Percentiles rank a stretch among this genome's conserved stretches.
phyloP scores from a whole-genome alignment of 2,888 invertebrate genomes.

The Zele albiditarsus region DNA sequence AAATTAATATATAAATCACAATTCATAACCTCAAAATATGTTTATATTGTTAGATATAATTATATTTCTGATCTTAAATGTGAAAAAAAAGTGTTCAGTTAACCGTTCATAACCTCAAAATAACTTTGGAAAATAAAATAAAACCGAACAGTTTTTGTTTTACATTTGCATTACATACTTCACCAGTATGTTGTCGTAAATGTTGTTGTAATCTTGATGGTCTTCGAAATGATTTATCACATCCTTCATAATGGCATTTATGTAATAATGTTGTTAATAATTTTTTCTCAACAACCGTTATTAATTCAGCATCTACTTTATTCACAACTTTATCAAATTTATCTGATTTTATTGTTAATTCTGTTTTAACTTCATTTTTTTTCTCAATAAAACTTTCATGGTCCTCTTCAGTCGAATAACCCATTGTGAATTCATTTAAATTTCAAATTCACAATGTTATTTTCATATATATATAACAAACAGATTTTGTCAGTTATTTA shows the following conservation, averaged over 20 bases:
- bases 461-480: no score
- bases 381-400: not conserved
- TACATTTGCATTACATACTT: slow-evolving; percentile 72
- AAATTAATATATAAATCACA: slow-evolving; percentile 3
- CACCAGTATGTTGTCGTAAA: slow-evolving; percentile 75
- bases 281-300: not conserved
- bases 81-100: not conserved
- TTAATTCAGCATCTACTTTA: not conserved
- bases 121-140: not conserved
- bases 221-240: slow-evolving; percentile 74
- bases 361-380: not conserved
- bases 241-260: slow-evolving; percentile 73
- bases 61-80: no score
- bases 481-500: no score
- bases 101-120: not conserved
- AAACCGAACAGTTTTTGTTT: not conserved
- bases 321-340: not conserved
- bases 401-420: slow-evolving; percentile 1
- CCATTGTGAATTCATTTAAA: slow-evolving; percentile 2
- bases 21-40: not conserved
- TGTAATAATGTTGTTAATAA: slow-evolving; percentile 60
- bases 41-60: no score
- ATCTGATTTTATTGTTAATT: not conserved
- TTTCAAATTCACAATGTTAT: no score
- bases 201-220: slow-evolving; percentile 76